These are phyloP conservation scores for Peromyscus aztecus DNA, from an alignment of 2,797 vertebrate species.

Conservation along the genomic window DNA sequence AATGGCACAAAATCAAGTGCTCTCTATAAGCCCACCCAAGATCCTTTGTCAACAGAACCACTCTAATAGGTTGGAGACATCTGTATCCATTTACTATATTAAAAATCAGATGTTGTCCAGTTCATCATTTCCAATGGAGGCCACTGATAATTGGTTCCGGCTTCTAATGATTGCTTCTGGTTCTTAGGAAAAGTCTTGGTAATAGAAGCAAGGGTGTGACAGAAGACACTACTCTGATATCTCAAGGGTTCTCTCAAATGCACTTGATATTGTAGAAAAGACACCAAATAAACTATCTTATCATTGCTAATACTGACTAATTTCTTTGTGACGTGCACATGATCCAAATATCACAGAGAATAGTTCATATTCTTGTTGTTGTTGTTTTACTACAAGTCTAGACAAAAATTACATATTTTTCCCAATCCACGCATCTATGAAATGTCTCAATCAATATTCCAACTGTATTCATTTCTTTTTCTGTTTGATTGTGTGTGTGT, in stretches of 20 bases:
- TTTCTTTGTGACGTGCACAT: background rate
- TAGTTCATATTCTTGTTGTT: background rate
- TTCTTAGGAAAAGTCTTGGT: background rate
- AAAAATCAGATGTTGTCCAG: background rate
- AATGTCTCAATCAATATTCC: background rate
- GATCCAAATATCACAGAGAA: background rate
- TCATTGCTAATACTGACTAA: background rate
- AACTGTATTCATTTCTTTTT: background rate
- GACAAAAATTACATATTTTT: background rate
- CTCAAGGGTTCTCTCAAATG: background rate
- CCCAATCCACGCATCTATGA: background rate
- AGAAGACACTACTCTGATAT: background rate
- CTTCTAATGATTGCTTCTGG: background rate
- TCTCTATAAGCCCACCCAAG: background rate
- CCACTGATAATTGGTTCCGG: background rate
- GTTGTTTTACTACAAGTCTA: background rate
- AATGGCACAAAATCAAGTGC: conserved; percentile 27
- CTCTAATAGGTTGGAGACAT: background rate
- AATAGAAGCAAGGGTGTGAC: background rate
- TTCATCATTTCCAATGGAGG: background rate
- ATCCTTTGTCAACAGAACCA: background rate
- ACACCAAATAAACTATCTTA: background rate
- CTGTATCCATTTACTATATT: conserved; percentile 8
- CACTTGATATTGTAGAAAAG: background rate
- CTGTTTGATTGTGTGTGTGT: background rate